Conservation (phyloP, 2,888 invertebrate species). For the Rhagonycha fulva region DNA sequence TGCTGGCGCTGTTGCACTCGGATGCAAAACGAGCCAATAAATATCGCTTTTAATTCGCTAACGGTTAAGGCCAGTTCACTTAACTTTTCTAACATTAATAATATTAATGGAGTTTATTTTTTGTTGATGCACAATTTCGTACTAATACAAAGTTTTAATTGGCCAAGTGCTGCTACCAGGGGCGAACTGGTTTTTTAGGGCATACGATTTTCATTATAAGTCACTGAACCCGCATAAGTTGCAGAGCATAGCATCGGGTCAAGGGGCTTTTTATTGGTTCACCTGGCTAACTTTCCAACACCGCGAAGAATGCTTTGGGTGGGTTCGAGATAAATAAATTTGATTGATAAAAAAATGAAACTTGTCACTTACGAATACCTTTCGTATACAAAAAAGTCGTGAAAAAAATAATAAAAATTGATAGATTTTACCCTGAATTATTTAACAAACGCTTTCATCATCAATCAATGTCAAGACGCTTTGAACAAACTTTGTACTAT, state of each 20-base stretch:
- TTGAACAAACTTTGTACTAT: conserved; percentile 35
- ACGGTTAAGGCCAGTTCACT: neutral
- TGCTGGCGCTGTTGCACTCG: neutral
- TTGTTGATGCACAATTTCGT: neutral
- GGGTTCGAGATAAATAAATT: neutral
- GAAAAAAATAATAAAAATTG: conserved; percentile 22
- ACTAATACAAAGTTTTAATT: neutral
- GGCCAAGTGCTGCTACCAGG: neutral
- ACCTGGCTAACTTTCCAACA: neutral
- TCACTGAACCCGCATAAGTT: neutral
- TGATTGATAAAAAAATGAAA: neutral
- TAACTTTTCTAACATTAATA: neutral
- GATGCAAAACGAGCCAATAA: neutral
- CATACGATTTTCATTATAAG: neutral
- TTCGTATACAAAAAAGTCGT: conserved; percentile 8
- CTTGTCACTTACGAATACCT: neutral
- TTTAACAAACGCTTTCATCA: conserved; percentile 25
- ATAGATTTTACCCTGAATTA: conserved; percentile 12
- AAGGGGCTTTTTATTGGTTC: neutral
- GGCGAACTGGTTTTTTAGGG: neutral
- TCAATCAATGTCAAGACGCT: conserved; percentile 33
- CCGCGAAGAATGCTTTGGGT: neutral
- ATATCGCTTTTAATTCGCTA: neutral
- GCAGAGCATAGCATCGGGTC: neutral
- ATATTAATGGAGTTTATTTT: neutral